Evolutionary conservation across 2,888 invertebrate genomes (phyloP).

Genomic region (Erpobdella octoculata): DNA sequence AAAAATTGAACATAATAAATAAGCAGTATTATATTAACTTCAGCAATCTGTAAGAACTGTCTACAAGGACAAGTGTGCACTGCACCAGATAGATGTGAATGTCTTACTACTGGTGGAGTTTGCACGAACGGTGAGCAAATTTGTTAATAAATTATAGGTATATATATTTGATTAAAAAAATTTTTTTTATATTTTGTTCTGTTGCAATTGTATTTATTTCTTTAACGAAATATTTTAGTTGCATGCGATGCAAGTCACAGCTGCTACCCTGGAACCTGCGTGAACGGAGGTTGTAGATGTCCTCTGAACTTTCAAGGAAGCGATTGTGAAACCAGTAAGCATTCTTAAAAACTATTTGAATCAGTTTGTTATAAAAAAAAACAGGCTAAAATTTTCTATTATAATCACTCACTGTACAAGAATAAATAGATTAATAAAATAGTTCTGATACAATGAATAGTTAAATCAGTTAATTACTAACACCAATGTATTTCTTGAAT

Average conservation of each 20-base stretch:
- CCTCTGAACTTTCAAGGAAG: not conserved
- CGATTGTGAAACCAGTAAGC: not conserved
- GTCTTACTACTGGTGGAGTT: not conserved
- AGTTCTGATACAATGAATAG: no score
- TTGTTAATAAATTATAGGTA: no score
- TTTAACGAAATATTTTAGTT: not conserved
- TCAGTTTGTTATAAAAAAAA: no score
- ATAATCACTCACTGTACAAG: no score
- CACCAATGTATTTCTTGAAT: no score
- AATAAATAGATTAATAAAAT: no score
- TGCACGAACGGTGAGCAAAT: not conserved
- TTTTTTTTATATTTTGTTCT: not conserved
- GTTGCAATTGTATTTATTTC: not conserved
- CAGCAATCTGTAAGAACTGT: not conserved
- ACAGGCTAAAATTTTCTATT: no score
- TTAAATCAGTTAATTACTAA: no score
- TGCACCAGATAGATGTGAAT: slow-evolving; percentile 3
- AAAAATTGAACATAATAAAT: no score
- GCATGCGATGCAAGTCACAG: not conserved
- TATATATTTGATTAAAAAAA: not conserved
- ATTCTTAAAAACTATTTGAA: no score
- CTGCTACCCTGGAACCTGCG: not conserved
- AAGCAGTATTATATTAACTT: no score
- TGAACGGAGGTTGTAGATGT: not conserved
- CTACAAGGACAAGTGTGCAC: not conserved